Base-by-base conservation (phyloP, 2,888 invertebrate genomes). In the Neoitamus cyanurus region DNA sequence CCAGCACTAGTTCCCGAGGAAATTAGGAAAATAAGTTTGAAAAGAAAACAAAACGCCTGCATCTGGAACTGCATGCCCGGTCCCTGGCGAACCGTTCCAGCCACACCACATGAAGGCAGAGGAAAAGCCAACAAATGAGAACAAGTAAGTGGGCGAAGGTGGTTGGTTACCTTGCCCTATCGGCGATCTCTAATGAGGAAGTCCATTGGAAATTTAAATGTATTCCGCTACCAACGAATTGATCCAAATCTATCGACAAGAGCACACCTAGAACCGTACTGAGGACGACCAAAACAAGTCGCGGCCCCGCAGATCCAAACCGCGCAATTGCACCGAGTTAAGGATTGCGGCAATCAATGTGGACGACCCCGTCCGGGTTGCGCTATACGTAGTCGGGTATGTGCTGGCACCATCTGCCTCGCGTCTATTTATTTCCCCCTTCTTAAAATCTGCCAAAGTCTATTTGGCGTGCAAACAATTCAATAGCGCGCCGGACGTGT, bases 181-280 rank as follows among this genome's bases (percentile, higher is more conserved):
- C 84, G 69, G 73, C 46, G 70, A 85, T 85, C 85, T 84, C 82
- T 85, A 85, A 85, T 85, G 85, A 85, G 85, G 85, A 85, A 85
- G 85, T 85, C 85, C 85, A 85, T 85, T 85, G 85, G 83, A 85
- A 85, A 85, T 85, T 85, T 85, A 85, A 85, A 85, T 85, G 85
- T 85, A 85, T 85, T 85, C 85, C 84, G 85, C 85, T 85, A 84
- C 85, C 84, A 85, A 84, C 84, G 84, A 85, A 83, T 85, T 82
- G 85, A 85, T 85, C 84, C 77, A 77, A 85, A 85, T 85, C 85
- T 85, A 68, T 30, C 83, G 83, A 82, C 82, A 82, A 69, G 37
- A 82, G 82, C 82, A 82, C 82, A 82, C 82, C 82, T 82, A 82
- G 69, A 42, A 82, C 48, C 36, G 20, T 82, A 69, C 69, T 20